Evolutionary conservation across 2,113 vertebrate species (phyloP), one percentile per base, ranked within the genome.

Genomic region (Fregetta grallaria): DNA sequence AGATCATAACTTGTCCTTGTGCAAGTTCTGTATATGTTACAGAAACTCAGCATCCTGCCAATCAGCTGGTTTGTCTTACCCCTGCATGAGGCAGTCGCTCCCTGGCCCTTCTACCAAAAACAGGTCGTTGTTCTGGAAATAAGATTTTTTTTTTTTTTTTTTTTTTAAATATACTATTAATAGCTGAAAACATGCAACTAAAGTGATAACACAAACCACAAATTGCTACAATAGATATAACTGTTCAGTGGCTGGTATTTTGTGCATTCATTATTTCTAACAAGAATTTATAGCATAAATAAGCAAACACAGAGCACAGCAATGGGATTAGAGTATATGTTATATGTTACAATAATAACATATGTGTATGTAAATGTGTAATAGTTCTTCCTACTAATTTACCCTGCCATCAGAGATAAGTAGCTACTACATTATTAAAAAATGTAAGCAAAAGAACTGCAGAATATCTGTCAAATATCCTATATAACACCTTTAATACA

Each of bases 71-170:
- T 82, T 90, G 47, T 63, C 34, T 47, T n/a, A 72, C 13, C 12
- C 26, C 32, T 52, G 44, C 0, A 0, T 25, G 21, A 93, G 12
- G 34, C 40, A 79, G 18, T 17, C 1, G 1, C 11, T 59, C 65
- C 49, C 36, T 17, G 16, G 30, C 23, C 52, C 10, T 85, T 77
- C 71, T 63, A 59, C 23, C 59, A 63, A 66, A 78, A 88, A 0
- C 18, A 76, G 7, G 22, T 10, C 40, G 40, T 12, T 73, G 2
- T 29, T 49, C 23, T 34, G 30, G 34, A 75, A 88, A 50, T 14
- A 14, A 38, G 23, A 5, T 32, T 50, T 76, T 29, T 34, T 36
- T 13, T 30, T 12, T 36, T 30, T n/a, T 7, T 55, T 17, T 8
- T n/a, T n/a, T n/a, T n/a, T n/a, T n/a, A n/a, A 32, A 45, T 32